phyloP scores from a whole-genome alignment of 2,888 invertebrate genomes.

The Chymomyza amoena region DNA sequence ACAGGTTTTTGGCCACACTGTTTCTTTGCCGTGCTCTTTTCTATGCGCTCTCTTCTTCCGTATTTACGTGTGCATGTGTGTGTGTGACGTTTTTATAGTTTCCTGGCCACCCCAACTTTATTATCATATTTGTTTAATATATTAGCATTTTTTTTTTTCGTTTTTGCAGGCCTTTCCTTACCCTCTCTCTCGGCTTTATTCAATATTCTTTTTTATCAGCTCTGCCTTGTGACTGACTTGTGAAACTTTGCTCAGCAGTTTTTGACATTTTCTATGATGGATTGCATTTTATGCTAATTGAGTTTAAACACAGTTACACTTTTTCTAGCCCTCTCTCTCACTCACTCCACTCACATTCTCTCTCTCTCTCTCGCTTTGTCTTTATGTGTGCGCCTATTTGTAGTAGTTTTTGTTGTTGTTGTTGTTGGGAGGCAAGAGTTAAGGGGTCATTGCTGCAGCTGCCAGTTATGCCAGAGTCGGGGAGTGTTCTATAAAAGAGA shows the following conservation, averaged over 20 bases:
- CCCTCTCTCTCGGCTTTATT: background rate
- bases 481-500: background rate
- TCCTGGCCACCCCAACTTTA: slow-evolving; percentile 28
- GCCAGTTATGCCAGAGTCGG: background rate
- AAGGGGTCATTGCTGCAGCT: background rate
- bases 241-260: slow-evolving; percentile 75
- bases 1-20: slow-evolving; percentile 7
- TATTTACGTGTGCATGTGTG: background rate
- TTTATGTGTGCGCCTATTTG: slow-evolving; percentile 1
- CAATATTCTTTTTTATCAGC: slow-evolving; percentile 46
- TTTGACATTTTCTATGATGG: slow-evolving; percentile 77
- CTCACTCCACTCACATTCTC: background rate
- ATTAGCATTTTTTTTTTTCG: slow-evolving; percentile 47
- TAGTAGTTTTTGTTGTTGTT: slow-evolving; percentile 12
- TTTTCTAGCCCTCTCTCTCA: slow-evolving; percentile 11
- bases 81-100: slow-evolving; percentile 1
- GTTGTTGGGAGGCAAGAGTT: background rate
- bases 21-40: slow-evolving; percentile 16
- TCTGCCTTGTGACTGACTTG: slow-evolving; percentile 55
- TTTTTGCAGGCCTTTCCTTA: background rate
- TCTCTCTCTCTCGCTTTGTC: background rate
- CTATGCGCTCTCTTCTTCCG: slow-evolving; percentile 17
- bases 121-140: slow-evolving; percentile 70
- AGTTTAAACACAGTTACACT: slow-evolving; percentile 63
- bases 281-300: slow-evolving; percentile 75